Evolutionary conservation across 1,140 invertebrate genomes (phyloP), one percentile per base, ranked within the genome.

Genomic region (Samia ricini): DNA sequence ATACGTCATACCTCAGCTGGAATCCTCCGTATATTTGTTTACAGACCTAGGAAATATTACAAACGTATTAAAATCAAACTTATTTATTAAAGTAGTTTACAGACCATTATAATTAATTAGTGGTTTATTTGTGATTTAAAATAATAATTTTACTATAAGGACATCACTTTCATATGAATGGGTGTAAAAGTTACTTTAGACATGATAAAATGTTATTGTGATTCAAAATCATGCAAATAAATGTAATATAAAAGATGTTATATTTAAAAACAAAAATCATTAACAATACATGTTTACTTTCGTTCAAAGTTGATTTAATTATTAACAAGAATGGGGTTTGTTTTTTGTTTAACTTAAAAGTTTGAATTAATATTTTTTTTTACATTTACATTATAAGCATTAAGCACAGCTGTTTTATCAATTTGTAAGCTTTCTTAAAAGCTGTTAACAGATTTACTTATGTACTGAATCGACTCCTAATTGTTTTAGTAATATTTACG

Each of bases 1-100:
- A 15, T 19, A 42, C 8, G 20, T 24, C 58, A 62, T 74, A 83
- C 81, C 77, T 79, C 61, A 68, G 68, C 69, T 62, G 61, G 60
- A 68, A 69, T 78, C 70, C 72, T 76, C 64, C 68, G 42, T 63
- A 51, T 55, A 69, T 42, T 55, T 73, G 80, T 83, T 85, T 88
- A 88, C 82, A 88, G 82, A 88, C 85, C 85, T 88, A 85, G 71
- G 80, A 85, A 83, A 79, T 61, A 79, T 74, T 48, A 74, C 69
- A 70, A 51, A 61, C 73, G 56, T 61, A 61, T 76, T 75, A 74
- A 57, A 50, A 50, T 26, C 15, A 60, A 4, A 57, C 26, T 42
- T 20, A 4, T 12, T 42, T 42, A n/a, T 21, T 21, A 54, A 22
- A 22, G n/a, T 19, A 19, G n/a, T 49, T 49, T 15, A n/a, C 36